Evolutionary conservation across 2,888 invertebrate genomes (phyloP), one percentile per base, ranked within the genome.

Genomic region (Polyploca ridens): DNA sequence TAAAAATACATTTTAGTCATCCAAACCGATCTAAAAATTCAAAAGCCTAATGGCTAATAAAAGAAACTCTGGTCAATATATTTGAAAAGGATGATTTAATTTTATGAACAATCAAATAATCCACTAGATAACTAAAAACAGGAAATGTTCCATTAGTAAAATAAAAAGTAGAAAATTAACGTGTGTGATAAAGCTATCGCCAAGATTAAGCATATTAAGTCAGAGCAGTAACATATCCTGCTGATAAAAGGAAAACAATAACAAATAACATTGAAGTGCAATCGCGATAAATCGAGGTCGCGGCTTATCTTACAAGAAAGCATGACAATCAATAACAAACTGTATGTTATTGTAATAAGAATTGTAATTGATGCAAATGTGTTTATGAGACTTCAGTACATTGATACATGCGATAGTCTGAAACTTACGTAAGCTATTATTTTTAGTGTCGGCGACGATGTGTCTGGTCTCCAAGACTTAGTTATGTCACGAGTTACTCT

Each of bases 201-300:
- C 5, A 27, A 41, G 61, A 61, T 61, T 41, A 61, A 14, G 27
- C 27, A 61, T 38, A 38, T 61, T 58, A 41, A 60, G 60, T 38
- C 19, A 61, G 27, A 6, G 16, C 59, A 59, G 59, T 59, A 33
- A 61, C 61, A 61, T 66, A 67, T 72, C 72, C 74, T 67, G 74
- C 69, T 60, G 69, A 64, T 35, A 67, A 75, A 19, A 69, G 72
- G 10, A 73, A 66, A 73, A 72, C 68, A 67, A 77, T 74, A 77
- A 76, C 78, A 76, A 69, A 69, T 59, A 62, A 66, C 69, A 70
- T 72, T 77, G 77, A 75, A 74, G 72, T 69, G 33, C 33, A n/a
- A 49, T 49, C 19, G 54, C 54, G 64, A 63, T 44, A 64, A 46
- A 44, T 62, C 64, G 69, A 69, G 69, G 69, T 64, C 67, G 62